Percentiles rank a stretch among this genome's conserved stretches.
Conservation (phyloP, 2,797 vertebrate genomes). For the Phoeniculus purpureus region DNA sequence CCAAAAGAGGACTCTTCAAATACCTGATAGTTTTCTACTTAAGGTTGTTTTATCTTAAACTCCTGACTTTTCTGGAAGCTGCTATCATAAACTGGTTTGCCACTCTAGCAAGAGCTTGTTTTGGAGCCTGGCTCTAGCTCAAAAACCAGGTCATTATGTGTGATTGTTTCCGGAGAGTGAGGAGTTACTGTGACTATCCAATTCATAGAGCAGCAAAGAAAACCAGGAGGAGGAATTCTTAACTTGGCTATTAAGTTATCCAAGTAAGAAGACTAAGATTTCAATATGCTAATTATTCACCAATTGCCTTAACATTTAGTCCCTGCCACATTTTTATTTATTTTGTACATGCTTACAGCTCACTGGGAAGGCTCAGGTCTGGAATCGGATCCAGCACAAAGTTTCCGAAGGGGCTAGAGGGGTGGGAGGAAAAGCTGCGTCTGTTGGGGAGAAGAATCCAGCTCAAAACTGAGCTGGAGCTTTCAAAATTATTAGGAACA, state of each 20-base stretch:
- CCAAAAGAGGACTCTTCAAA: neutral
- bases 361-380: neutral
- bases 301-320: neutral
- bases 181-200: neutral
- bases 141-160: neutral
- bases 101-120: neutral
- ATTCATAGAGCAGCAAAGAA: neutral
- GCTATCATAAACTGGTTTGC: neutral
- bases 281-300: constrained; percentile 28
- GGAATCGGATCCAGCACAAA: neutral
- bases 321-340: neutral
- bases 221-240: neutral
- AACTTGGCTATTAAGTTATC: constrained; percentile 31
- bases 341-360: neutral
- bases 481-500: constrained; percentile 38
- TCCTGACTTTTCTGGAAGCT: neutral
- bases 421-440: neutral
- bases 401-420: neutral
- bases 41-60: neutral
- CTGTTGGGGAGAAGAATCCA: constrained; percentile 3
- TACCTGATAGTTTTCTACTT: neutral
- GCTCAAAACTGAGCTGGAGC: neutral
- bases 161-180: neutral
- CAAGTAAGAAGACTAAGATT: constrained; percentile 27
- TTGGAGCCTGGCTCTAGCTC: neutral